Evolutionary conservation across 2,888 invertebrate genomes (phyloP).

Genomic region (Tipula lateralis): DNA sequence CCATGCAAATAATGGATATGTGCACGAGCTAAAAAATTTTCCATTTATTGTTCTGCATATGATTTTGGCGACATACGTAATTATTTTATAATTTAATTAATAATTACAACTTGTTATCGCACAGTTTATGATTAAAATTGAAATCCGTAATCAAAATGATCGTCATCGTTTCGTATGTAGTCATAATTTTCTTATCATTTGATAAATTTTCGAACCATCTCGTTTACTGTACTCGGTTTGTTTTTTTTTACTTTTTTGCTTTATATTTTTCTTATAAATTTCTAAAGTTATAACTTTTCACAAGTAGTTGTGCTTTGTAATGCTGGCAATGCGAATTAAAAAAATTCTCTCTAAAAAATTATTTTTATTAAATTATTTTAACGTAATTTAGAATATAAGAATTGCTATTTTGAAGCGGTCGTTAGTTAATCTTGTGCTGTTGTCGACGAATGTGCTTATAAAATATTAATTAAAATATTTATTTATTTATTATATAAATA

Average conservation of each 20-base stretch:
- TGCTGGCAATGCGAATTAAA: neutral
- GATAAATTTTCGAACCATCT: neutral
- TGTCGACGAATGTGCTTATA: neutral
- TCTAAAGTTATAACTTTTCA: neutral
- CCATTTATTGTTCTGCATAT: neutral
- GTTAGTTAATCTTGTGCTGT: slow-evolving; percentile 11
- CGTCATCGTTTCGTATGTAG: neutral
- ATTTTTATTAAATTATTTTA: neutral
- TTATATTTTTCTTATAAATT: neutral
- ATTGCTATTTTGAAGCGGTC: neutral
- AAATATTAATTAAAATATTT: neutral
- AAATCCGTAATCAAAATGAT: neutral
- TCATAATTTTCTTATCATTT: neutral
- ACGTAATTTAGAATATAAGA: neutral
- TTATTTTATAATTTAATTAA: neutral
- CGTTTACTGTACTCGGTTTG: neutral
- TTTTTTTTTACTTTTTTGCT: neutral
- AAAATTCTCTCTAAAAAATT: neutral
- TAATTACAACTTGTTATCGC: neutral
- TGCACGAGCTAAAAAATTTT: neutral
- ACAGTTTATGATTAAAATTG: neutral
- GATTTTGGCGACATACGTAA: neutral
- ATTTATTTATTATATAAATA: neutral
- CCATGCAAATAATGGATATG: neutral
- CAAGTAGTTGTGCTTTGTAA: slow-evolving; percentile 15